A percentile compares a stretch with the other conserved stretches of the same genome.
phyloP scores from a whole-genome alignment of 92 coral and sea anemone species.

The Epizoanthus scotinus region DNA sequence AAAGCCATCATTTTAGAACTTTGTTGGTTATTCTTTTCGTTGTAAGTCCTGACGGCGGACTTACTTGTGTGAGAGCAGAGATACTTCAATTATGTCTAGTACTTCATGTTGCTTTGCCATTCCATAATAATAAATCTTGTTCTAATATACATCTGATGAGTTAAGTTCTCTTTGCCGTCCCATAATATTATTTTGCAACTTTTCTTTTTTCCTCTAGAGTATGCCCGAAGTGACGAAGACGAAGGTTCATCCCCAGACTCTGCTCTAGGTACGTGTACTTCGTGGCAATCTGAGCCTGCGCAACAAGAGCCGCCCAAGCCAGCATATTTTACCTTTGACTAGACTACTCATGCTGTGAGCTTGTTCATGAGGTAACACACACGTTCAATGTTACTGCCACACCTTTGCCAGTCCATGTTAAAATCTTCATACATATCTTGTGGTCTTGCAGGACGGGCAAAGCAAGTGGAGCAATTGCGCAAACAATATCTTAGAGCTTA shows the following conservation, averaged over 20 bases:
- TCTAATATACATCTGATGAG: background rate
- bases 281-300: slow-evolving; percentile 94
- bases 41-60: no score
- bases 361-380: slow-evolving; percentile 79
- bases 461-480: slow-evolving; percentile 74
- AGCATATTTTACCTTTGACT: slow-evolving; percentile 89
- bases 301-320: slow-evolving; percentile 76
- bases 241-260: slow-evolving; percentile 98
- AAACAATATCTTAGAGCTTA: slow-evolving; percentile 78
- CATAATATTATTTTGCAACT: slow-evolving; percentile 5
- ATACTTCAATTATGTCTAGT: no score
- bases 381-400: slow-evolving; percentile 53
- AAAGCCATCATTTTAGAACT: no score
- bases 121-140: no score
- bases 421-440: slow-evolving; percentile 63
- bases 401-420: slow-evolving; percentile 49
- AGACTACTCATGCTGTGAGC: slow-evolving; percentile 54
- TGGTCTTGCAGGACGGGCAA: slow-evolving; percentile 82
- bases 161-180: background rate
- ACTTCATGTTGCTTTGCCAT: no score
- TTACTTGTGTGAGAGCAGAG: no score
- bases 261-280: slow-evolving; percentile 96
- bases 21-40: no score
- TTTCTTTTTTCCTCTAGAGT: slow-evolving; percentile 51
- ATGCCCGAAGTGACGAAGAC: slow-evolving; percentile 83